Base-by-base conservation (phyloP, 2,888 invertebrate species). In the Achlya flavicornis region DNA sequence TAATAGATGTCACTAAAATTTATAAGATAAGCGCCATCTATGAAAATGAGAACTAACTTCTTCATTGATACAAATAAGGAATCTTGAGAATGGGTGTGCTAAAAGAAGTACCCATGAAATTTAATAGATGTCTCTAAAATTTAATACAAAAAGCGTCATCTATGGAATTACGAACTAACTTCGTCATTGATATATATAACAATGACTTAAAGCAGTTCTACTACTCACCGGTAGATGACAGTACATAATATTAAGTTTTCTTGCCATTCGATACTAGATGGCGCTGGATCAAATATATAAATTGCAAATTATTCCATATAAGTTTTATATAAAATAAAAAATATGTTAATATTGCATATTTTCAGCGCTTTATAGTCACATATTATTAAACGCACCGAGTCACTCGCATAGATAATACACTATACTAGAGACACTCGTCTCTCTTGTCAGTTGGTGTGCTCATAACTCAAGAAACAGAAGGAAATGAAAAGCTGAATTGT, bases 251-350 rank as follows among this genome's bases (percentile, higher is more conserved):
- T 33, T 5, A 48, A 46, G n/a, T 63, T 59, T n/a, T 65, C 16
- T 4, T 8, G 33, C 71, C 67, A 64, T 57, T 53, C 4, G 32
- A 14, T 16, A 58, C 58, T 61, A 80, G 81, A 78, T 79, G 76
- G 61, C 76, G 32, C 4, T 67, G 62, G n/a, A 8, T 0, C 3
- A 7, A 4, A 19, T 14, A 6, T 16, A 16, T 1, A 16, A 8
- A 48, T 48, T 48, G 4, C 4, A 14, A 41, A 41, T 10, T 41
- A 41, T 11, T 4, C 12, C 10, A 11, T 11, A 10, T 26, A 26
- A 2, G 26, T 26, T 26, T 26, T 26, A 26, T 26, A 26, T 26
- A 1, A 26, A 26, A 26, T 26, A 26, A 26, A n/a, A n/a, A n/a
- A n/a, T n/a, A n/a, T n/a, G n/a, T n/a, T n/a, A n/a, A n/a, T 26